phyloP scores from a whole-genome alignment of 2,113 vertebrate species.

The Epinephelus cyanopodus region DNA sequence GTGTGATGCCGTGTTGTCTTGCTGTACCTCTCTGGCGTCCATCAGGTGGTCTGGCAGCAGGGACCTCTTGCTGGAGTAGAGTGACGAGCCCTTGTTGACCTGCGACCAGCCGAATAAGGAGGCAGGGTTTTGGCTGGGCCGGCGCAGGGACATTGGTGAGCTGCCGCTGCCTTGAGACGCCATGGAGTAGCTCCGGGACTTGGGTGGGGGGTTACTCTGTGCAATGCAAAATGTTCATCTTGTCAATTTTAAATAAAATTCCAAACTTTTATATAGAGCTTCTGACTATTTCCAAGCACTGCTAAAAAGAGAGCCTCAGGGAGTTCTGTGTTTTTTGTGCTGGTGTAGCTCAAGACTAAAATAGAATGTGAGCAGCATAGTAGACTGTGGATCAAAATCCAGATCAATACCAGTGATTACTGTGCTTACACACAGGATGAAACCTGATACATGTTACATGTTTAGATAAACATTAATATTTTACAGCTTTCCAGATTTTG shows the following conservation, averaged over 20 bases:
- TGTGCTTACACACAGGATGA: slow-evolving; percentile 1
- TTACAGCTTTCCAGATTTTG: neutral
- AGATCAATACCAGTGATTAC: slow-evolving; percentile 41
- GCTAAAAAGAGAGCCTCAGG: neutral
- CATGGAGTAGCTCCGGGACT: slow-evolving; percentile 95
- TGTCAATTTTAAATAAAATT: neutral
- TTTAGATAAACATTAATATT: slow-evolving; percentile 52
- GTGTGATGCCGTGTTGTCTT: neutral
- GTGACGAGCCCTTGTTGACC: slow-evolving; percentile 85
- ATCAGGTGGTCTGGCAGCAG: slow-evolving; percentile 94
- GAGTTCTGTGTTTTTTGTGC: neutral
- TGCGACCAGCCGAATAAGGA: slow-evolving; percentile 89
- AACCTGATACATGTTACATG: slow-evolving; percentile 21
- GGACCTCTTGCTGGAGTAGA: slow-evolving; percentile 88
- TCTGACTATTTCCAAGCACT: neutral
- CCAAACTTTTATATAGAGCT: neutral
- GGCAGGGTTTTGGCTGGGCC: slow-evolving; percentile 91
- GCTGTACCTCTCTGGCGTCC: slow-evolving; percentile 94
- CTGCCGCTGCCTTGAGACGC: slow-evolving; percentile 93
- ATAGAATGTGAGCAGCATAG: neutral
- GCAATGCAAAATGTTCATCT: neutral
- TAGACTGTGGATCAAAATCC: slow-evolving; percentile 28
- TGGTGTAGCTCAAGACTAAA: neutral
- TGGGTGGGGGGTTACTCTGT: slow-evolving; percentile 95
- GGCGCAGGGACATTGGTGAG: slow-evolving; percentile 91